Evolutionary conservation across 2,888 invertebrate species (phyloP).

Genomic region (Ophioninae sp.): DNA sequence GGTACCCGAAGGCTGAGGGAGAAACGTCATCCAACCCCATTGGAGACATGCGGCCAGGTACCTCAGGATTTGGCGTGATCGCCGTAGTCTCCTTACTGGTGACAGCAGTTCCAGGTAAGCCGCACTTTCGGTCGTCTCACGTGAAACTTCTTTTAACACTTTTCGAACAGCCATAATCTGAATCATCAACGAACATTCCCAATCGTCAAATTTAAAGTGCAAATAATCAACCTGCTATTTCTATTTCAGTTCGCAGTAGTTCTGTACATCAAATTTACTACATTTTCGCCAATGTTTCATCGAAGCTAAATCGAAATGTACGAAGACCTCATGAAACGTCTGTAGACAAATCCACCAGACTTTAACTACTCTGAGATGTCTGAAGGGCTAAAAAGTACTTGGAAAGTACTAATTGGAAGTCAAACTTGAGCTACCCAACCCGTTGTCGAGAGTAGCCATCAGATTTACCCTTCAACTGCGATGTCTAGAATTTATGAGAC

Average conservation of each 20-base stretch:
- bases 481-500: background rate
- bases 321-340: too few species aligned
- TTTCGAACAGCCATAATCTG: conserved; percentile 6
- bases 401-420: background rate
- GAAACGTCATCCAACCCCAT: conserved; percentile 66
- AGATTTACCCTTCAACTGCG: background rate
- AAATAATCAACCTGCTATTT: background rate
- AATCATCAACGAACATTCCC: conserved; percentile 13
- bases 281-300: too few species aligned
- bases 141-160: conserved; percentile 6
- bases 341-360: too few species aligned
- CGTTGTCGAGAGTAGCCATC: background rate
- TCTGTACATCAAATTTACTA: too few species aligned
- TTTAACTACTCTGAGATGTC: background rate
- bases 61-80: conserved; percentile 76
- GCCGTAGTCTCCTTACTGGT: conserved; percentile 75
- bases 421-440: background rate
- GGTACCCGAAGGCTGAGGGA: conserved; percentile 77
- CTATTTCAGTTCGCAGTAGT: too few species aligned
- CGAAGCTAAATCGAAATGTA: too few species aligned
- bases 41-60: conserved; percentile 74
- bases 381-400: background rate
- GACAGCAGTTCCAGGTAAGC: conserved; percentile 72
- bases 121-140: background rate
- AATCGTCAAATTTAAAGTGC: background rate